Base-by-base conservation (phyloP, 1,140 invertebrate species). In the Hyphantria cunea region DNA sequence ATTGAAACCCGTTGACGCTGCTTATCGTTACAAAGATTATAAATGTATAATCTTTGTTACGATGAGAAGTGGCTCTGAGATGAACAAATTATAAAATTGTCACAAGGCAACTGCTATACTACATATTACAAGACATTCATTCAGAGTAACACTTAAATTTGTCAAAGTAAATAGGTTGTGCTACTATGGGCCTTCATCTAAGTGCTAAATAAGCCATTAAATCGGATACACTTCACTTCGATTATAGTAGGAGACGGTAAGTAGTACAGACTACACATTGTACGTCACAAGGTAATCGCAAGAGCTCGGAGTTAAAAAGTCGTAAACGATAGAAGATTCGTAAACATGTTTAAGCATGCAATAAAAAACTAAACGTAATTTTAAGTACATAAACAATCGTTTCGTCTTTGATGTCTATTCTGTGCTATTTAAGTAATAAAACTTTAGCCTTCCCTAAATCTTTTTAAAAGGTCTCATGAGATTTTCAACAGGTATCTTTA, bases 401-500 rank as follows among this genome's bases (percentile, higher is more conserved):
- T 49, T 31, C 42, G 56, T 78, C 78, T 79, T 78, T 78, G 74
- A 78, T 72, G 80, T 78, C 41, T 71, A 68, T 65, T 75, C 51
- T 51, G 41, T 52, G 66, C 66, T 74, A 76, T 68, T 85, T 70
- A 71, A 76, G 62, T 79, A 68, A 72, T 72, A 77, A 63, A 80
- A 78, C 17, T 76, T 75, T 78, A 70, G 70, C 31, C 66, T 70
- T 66, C 69, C 62, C 70, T 76, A 67, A 66, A 74, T 77, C 76
- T 68, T 73, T 72, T 78, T 76, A 76, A 69, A 76, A 65, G 60
- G 45, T 68, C 74, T 60, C 64, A 8, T 17, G 69, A 63, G 74
- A 74, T 39, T 62, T 59, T 73, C 69, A 73, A 79, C 78, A 83
- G 82, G 79, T 84, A 83, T 79, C 76, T 83, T 78, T 77, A 70